Percentiles rank a stretch among this genome's conserved stretches.
These are phyloP conservation scores for Ditylenchus weischeri DNA, from an alignment of 2,888 invertebrate genomes.

Conservation along the genomic window DNA sequence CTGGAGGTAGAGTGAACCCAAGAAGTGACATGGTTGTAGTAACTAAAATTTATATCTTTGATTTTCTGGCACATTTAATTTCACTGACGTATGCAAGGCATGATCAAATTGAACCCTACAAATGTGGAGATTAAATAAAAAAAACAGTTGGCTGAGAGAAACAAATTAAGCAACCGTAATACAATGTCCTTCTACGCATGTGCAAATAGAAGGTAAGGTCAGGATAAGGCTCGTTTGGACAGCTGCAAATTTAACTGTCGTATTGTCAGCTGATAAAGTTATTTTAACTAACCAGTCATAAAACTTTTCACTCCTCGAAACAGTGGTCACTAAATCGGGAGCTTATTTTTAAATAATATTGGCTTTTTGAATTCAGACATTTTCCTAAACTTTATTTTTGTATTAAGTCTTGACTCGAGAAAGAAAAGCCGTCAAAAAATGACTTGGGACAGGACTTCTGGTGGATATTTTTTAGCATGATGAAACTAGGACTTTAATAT, in stretches of 20 bases:
- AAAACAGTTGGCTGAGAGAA: not conserved
- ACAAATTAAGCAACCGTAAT: conserved; percentile 44
- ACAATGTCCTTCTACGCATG: conserved; percentile 67
- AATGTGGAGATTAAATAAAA: not conserved
- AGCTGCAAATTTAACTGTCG: conserved; percentile 17
- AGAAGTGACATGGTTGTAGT: conserved; percentile 98
- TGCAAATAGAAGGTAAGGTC: conserved; percentile 90
- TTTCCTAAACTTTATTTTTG: no score
- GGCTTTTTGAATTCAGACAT: not conserved
- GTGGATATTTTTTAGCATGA: no score
- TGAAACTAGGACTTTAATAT: no score
- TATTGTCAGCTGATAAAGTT: not conserved
- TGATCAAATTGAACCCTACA: conserved; percentile 56
- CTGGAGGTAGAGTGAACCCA: conserved; percentile 95
- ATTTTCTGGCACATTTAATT: not conserved
- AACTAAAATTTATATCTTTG: conserved; percentile 26
- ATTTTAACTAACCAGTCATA: conserved; percentile 80
- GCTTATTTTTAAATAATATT: not conserved
- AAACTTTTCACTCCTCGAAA: conserved; percentile 57
- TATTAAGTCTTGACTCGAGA: no score
- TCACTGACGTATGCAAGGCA: conserved; percentile 62
- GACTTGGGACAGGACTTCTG: no score
- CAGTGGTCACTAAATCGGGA: conserved; percentile 49
- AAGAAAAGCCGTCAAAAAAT: no score
- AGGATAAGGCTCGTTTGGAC: conserved; percentile 74